A percentile compares a stretch with the other conserved stretches of the same genome.
phyloP scores from a whole-genome alignment of 2,888 invertebrate genomes.

The Sarcophaga subvicina region DNA sequence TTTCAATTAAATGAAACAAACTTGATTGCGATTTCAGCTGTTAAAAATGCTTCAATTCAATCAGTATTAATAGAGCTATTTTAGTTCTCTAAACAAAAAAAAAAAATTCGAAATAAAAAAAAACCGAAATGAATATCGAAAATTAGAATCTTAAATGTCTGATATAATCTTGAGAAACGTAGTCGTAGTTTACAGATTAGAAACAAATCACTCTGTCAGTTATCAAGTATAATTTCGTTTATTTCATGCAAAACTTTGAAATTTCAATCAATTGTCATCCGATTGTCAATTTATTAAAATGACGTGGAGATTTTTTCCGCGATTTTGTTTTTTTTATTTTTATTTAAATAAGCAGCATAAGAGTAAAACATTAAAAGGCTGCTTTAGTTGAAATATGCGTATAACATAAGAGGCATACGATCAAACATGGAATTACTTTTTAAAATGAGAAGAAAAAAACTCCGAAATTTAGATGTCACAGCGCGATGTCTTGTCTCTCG shows the following conservation, averaged over 20 bases:
- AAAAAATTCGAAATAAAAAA: not conserved
- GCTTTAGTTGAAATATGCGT: conserved; percentile 43
- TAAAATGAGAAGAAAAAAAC: conserved; percentile 20
- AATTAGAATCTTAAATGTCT: conserved; percentile 1
- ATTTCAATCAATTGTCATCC: conserved; percentile 60
- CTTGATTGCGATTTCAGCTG: no score
- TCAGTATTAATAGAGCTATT: no score
- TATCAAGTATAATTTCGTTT: conserved; percentile 8
- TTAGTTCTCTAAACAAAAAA: not conserved
- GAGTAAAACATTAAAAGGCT: not conserved
- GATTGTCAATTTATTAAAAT: conserved; percentile 57
- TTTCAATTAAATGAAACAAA: no score
- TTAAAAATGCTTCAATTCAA: no score
- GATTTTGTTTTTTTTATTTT: no score
- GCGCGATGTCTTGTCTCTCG: conserved; percentile 74
- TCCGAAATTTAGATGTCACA: conserved; percentile 77
- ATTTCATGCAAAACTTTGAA: conserved; percentile 15
- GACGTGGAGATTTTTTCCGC: conserved; percentile 11
- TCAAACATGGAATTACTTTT: conserved; percentile 9
- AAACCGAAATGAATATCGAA: not conserved
- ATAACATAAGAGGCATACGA: not conserved
- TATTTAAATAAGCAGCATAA: conserved; percentile 31
- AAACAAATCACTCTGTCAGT: conserved; percentile 47
- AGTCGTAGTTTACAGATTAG: conserved; percentile 25
- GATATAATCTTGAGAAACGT: conserved; percentile 8